Evolutionary conservation across 2,113 vertebrate species (phyloP), one percentile per base, ranked within the genome.

Genomic region (Ahaetulla prasina): DNA sequence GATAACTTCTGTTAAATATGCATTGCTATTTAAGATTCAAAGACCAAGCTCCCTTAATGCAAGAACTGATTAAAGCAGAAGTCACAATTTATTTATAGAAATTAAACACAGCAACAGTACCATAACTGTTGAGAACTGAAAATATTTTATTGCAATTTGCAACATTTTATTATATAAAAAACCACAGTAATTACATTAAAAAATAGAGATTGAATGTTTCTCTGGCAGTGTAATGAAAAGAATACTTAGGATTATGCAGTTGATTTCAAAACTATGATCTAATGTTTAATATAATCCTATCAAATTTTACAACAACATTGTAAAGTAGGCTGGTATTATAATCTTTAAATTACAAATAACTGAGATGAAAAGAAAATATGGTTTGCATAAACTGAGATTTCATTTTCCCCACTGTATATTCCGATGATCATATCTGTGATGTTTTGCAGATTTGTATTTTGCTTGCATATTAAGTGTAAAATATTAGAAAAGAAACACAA

Each of bases 1-100:
- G 91, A 1, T 25, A 6, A 43, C 93, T 89, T 90, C 88, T 94
- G 60, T 27, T 96, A 96, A 95, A 96, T 96, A 93, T 96, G 95
- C 88, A 94, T 94, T 90, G 25, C 0, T 55, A 92, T 94, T 92
- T 96, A 96, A 95, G 93, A 95, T 95, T 94, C 92, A 55, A 92
- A 95, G 93, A 63, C 95, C 80, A 89, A 0, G 47, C 93, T 93
- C 91, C 94, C 90, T 92, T n/a, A 92, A 93, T 93, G 94, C 93
- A 88, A 27, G n/a, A 88, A 88, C 94, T 95, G 94, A 94, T 96
- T 94, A 93, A 94, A 52, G 91, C 0, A 92, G 45, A 93, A 88
- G 3, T 0, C n/a, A 39, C 94, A 55, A 0, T 80, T 80, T 93
- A 55, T 89, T 94, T 93, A 88, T 93, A 89, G 88, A 53, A 92